These are phyloP conservation scores for Ctenomys sociabilis DNA, from an alignment of 2,113 vertebrate genomes.

Conservation along the genomic window DNA sequence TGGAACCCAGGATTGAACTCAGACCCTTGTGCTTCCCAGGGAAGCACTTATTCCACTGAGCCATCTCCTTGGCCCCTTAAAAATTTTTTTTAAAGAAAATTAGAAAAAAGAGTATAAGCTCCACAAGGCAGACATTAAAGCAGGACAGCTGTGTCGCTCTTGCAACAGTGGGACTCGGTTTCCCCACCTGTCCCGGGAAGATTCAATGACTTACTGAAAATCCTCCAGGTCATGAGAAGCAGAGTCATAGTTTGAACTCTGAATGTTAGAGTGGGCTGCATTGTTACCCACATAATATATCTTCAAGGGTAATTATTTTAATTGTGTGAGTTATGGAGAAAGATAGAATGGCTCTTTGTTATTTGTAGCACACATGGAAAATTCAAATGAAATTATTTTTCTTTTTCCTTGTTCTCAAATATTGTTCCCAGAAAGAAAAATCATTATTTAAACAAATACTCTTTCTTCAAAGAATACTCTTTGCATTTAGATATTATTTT, in stretches of 20 bases:
- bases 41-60: too few species aligned
- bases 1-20: too few species aligned
- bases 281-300: neutral
- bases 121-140: neutral
- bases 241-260: neutral
- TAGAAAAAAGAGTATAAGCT: neutral
- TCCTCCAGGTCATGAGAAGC: neutral
- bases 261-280: neutral
- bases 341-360: conserved; percentile 3
- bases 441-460: neutral
- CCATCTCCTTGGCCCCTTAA: too few species aligned
- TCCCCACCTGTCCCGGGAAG: neutral
- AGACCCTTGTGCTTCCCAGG: too few species aligned
- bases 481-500: conserved; percentile 66
- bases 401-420: conserved; percentile 53
- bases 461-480: neutral
- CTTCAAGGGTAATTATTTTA: conserved; percentile 43
- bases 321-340: neutral
- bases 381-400: conserved; percentile 8
- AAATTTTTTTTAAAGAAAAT: too few species aligned
- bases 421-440: neutral
- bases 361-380: conserved; percentile 42
- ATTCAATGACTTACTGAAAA: neutral
- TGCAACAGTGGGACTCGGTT: neutral
- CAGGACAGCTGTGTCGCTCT: neutral